Base-by-base conservation (phyloP, 2,113 vertebrate genomes). In the Oceanites oceanicus region DNA sequence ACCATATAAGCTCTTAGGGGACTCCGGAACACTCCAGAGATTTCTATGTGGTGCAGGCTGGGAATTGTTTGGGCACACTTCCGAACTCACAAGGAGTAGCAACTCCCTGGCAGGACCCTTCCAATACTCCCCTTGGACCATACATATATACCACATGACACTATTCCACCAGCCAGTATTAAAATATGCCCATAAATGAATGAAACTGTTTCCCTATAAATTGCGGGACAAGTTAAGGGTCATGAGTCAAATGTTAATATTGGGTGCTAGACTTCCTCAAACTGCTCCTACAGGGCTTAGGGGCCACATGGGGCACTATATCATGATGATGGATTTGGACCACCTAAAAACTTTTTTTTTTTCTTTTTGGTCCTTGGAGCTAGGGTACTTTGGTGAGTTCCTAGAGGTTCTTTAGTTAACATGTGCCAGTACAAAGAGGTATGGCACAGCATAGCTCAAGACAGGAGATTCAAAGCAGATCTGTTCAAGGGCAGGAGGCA, bases 1-100 rank as follows among this genome's bases (percentile, higher is more conserved):
- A 52, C 22, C 0, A 0, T 34, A 53, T 6, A 42, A 3, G 2
- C 29, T 94, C 10, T 34, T 71, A 67, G 0, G 5, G 23, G 20
- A 67, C 26, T 71, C 22, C n/a, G 73, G 44, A 92, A 63, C 8
- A 49, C 11, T 19, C 14, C 29, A 47, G 30, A 88, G 52, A 36
- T 34, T 67, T 85, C 47, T 55, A 0, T 20, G 21, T 55, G 4
- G 36, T 61, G 13, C 19, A 86, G 34, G 11, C 88, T 65, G 25
- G 59, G 5, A 78, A 56, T 10, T 85, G 7, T 53, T 88, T 45
- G 12, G 27, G 8, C 34, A 56, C 2, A 34, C 10, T 47, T 44
- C 8, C 26, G 44, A 88, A 83, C 13, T 63, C 49, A 50, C 7
- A 68, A 82, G 6, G 36, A 62, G 29, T 23, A 81, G 7, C 17